These are phyloP conservation scores for Probosciger aterrimus DNA, from an alignment of 2,113 vertebrate species.

Conservation along the genomic window DNA sequence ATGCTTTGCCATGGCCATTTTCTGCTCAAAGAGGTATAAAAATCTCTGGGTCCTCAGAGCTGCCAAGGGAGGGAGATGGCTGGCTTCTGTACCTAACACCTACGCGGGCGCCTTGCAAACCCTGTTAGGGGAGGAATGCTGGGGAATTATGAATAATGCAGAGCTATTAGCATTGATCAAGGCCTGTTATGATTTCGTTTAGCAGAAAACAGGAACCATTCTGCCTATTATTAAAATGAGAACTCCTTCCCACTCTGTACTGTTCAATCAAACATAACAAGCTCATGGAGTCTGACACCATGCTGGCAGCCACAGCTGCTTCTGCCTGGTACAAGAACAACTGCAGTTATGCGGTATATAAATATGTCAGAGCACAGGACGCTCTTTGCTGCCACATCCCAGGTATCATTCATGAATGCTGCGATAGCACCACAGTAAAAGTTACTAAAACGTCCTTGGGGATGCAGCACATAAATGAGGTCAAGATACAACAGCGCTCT, in stretches of 20 bases:
- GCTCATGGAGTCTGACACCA: background rate
- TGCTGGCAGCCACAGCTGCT: background rate
- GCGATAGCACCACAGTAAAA: background rate
- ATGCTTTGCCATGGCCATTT: background rate
- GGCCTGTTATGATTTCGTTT: background rate
- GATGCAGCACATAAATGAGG: background rate
- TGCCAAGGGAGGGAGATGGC: background rate
- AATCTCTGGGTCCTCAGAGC: background rate
- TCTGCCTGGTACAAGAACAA: background rate
- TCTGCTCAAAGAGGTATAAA: background rate
- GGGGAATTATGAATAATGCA: background rate
- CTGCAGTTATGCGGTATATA: too few species aligned
- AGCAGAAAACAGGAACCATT: background rate
- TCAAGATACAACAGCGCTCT: background rate
- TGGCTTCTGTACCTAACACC: background rate
- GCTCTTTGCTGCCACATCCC: background rate
- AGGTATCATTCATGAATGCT: background rate
- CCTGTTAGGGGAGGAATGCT: background rate
- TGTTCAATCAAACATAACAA: rapidly evolving
- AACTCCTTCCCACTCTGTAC: background rate
- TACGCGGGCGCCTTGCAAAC: rapidly evolving
- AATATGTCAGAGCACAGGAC: background rate
- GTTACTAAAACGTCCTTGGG: background rate
- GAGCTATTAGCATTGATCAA: background rate
- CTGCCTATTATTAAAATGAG: background rate